A percentile compares a stretch with the other conserved stretches of the same genome.
Conservation (phyloP, 2,888 invertebrate genomes). For the Andrena trimmerana region DNA sequence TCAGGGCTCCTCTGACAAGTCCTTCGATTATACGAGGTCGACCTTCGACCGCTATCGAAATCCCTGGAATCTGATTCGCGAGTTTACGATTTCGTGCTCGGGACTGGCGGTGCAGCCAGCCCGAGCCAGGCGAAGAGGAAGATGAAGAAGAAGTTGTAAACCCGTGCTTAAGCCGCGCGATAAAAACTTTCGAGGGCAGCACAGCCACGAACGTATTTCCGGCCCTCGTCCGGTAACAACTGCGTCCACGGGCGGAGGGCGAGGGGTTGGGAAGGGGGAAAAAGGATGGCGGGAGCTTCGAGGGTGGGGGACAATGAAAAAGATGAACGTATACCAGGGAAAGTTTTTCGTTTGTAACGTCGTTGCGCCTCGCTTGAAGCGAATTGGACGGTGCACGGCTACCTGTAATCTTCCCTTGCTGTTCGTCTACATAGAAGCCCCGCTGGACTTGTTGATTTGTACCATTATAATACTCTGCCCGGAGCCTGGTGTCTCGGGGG, state of each 20-base stretch:
- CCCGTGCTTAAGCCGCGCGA: constrained; percentile 69
- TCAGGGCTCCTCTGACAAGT: constrained; percentile 38
- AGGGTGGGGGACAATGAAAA: constrained; percentile 64
- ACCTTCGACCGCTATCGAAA: constrained; percentile 51
- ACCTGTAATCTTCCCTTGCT: constrained; percentile 48
- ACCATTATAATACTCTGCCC: constrained; percentile 42
- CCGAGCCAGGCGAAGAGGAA: constrained; percentile 2
- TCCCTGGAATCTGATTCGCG: constrained; percentile 66
- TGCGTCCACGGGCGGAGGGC: constrained; percentile 33
- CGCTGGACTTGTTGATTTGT: constrained; percentile 11
- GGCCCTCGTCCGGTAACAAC: constrained; percentile 60
- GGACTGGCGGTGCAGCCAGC: constrained; percentile 35
- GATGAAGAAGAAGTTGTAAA: constrained; percentile 69
- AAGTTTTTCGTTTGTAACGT: constrained; percentile 57
- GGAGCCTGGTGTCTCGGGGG: neutral
- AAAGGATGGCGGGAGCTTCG: constrained; percentile 48
- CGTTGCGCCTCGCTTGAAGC: constrained; percentile 44
- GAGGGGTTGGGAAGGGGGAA: neutral
- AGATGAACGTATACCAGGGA: constrained; percentile 56
- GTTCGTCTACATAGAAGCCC: neutral
- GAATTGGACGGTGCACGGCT: constrained; percentile 48
- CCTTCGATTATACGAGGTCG: constrained; percentile 62
- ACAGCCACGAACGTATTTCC: constrained; percentile 65
- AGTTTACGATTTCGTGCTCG: constrained; percentile 65
- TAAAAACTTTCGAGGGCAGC: constrained; percentile 70